phyloP scores from a whole-genome alignment of 2,797 vertebrate genomes.

The Sparus aurata region DNA sequence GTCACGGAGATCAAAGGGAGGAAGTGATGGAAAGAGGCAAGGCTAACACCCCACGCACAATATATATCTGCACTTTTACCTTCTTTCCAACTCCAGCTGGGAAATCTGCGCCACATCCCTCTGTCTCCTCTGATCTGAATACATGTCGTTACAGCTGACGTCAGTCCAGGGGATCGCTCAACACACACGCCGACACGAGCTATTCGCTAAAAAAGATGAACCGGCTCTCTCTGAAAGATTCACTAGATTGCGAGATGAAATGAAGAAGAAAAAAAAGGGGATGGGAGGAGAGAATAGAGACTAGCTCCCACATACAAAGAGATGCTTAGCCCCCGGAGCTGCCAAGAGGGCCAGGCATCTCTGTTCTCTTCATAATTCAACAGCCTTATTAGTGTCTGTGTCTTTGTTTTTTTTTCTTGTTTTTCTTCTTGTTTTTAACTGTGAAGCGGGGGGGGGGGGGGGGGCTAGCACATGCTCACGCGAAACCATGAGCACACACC shows the following conservation, averaged over 20 bases:
- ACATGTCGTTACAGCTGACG: conserved; percentile 28
- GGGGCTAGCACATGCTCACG: conserved; percentile 35
- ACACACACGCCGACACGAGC: conserved; percentile 35
- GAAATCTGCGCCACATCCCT: conserved; percentile 36
- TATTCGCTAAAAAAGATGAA: conserved; percentile 40
- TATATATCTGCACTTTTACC: conserved; percentile 42
- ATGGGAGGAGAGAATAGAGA: conserved; percentile 35
- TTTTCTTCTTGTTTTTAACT: conserved; percentile 21
- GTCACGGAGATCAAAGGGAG: conserved; percentile 76
- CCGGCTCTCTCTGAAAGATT: conserved; percentile 51
- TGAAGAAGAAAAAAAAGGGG: conserved; percentile 24
- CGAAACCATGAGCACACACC: conserved; percentile 18
- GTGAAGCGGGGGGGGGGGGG: conserved; percentile 39
- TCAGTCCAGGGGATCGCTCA: conserved; percentile 47
- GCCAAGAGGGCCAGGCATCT: conserved; percentile 45
- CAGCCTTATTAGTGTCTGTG: conserved; percentile 66
- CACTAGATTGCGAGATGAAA: conserved; percentile 62
- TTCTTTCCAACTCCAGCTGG: conserved; percentile 36
- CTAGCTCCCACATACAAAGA: conserved; percentile 45
- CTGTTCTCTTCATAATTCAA: conserved; percentile 70
- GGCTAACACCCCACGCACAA: conserved; percentile 58
- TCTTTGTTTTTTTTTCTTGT: conserved; percentile 62
- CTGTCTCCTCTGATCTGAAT: conserved; percentile 48
- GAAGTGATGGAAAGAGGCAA: conserved; percentile 61
- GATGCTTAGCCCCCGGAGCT: conserved; percentile 49